These are phyloP conservation scores for Carassius auratus DNA, from an alignment of 2,113 vertebrate species.

Conservation along the genomic window DNA sequence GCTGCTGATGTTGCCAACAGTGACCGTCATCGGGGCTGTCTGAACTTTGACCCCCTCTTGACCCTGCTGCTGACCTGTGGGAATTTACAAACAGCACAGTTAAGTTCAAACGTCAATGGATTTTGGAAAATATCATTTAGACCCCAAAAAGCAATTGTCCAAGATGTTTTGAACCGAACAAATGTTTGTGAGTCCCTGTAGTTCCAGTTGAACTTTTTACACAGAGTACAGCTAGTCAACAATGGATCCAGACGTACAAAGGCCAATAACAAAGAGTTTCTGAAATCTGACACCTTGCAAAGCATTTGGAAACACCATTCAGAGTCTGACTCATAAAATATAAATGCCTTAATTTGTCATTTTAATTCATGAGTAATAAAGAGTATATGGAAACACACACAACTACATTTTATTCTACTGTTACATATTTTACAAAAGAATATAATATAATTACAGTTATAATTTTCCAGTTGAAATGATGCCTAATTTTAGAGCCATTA, in stretches of 20 bases:
- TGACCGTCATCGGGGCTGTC: conserved; percentile 89
- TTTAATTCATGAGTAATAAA: conserved; percentile 20
- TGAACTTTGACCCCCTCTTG: conserved; percentile 94
- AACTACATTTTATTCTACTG: background rate
- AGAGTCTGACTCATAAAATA: conserved; percentile 9
- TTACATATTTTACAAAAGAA: background rate
- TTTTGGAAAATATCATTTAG: background rate
- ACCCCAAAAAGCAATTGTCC: background rate
- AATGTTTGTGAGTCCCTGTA: background rate
- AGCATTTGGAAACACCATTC: background rate
- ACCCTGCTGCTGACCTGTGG: conserved; percentile 90
- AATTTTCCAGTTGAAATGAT: background rate
- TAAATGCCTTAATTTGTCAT: conserved; percentile 29
- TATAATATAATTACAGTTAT: too few relatives aligned
- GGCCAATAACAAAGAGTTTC: conserved; percentile 8
- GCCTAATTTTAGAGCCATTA: background rate
- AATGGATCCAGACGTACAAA: background rate
- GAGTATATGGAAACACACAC: background rate
- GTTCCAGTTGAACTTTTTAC: background rate
- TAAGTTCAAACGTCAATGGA: background rate
- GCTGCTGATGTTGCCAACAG: conserved; percentile 89
- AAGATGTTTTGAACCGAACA: background rate
- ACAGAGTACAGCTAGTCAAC: too few relatives aligned
- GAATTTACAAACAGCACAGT: background rate
- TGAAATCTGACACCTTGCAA: conserved; percentile 27